Conservation (phyloP, 2,888 invertebrate genomes). For the Eristalis intricaria region DNA sequence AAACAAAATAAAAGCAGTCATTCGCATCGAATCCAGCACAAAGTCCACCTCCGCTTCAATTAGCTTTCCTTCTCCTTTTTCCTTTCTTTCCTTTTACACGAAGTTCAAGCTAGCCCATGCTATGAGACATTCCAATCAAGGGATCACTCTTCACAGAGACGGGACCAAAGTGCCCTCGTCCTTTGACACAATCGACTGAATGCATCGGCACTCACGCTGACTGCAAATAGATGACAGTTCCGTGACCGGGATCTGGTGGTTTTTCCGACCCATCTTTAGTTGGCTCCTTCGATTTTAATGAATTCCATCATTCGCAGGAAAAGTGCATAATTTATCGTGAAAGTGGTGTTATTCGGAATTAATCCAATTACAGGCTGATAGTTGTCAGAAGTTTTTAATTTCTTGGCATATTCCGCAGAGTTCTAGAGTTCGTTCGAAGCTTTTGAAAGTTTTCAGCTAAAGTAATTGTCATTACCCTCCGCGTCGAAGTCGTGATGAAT, state of each 20-base stretch:
- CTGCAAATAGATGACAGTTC: not conserved
- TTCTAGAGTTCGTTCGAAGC: not conserved
- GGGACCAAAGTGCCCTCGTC: not conserved
- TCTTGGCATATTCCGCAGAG: not conserved
- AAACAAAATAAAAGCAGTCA: too few species aligned
- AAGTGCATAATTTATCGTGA: conserved; percentile 66
- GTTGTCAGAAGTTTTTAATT: conserved; percentile 58
- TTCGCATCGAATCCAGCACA: too few species aligned
- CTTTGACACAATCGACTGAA: not conserved
- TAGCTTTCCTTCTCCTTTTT: too few species aligned
- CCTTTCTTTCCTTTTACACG: too few species aligned
- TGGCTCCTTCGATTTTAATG: conserved; percentile 41
- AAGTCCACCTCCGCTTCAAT: too few species aligned
- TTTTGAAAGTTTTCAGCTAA: conserved; percentile 15
- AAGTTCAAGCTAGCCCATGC: too few species aligned
- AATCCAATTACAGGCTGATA: conserved; percentile 70
- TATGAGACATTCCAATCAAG: not conserved
- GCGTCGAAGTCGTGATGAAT: conserved; percentile 10
- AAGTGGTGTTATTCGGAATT: conserved; percentile 60
- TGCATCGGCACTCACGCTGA: not conserved
- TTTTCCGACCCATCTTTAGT: not conserved
- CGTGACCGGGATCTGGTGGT: not conserved
- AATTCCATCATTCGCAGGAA: conserved; percentile 51
- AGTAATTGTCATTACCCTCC: conserved; percentile 47
- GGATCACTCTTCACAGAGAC: not conserved